A percentile compares a stretch with the other conserved stretches of the same genome.
Evolutionary conservation across 2,113 vertebrate species (phyloP).

Genomic region (Cryptoleucopteryx plumbea): DNA sequence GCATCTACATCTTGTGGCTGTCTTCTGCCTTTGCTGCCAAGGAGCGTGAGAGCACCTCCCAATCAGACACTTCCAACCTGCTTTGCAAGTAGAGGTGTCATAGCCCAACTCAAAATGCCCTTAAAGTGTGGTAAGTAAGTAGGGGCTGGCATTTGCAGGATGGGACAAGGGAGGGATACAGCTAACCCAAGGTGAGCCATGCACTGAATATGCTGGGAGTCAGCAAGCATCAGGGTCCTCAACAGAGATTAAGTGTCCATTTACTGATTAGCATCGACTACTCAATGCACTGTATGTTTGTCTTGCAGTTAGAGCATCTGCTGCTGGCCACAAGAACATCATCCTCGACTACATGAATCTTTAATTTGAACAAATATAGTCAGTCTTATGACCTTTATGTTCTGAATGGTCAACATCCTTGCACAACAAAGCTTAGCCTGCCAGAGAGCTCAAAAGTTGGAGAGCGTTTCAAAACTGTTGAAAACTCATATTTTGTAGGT

Average conservation of each 20-base stretch:
- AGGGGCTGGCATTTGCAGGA: background rate
- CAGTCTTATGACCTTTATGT: background rate
- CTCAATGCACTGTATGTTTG: fast-evolving
- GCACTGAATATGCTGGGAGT: background rate
- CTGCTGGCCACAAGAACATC: background rate
- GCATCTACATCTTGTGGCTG: background rate
- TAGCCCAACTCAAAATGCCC: background rate
- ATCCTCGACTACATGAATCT: background rate
- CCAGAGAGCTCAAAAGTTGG: background rate
- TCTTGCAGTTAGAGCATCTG: background rate
- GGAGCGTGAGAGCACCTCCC: background rate
- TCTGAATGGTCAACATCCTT: background rate
- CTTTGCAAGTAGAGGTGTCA: background rate
- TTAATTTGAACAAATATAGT: background rate
- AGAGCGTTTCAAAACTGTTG: background rate
- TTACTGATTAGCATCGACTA: background rate
- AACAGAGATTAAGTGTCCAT: background rate
- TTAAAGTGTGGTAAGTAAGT: background rate
- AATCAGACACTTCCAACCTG: background rate
- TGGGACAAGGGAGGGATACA: background rate
- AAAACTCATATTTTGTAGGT: background rate
- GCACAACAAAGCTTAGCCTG: background rate
- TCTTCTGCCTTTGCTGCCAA: background rate
- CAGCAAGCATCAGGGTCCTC: background rate
- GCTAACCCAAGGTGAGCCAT: background rate